Percentiles rank a stretch among this genome's conserved stretches.
These are phyloP conservation scores for Monopis laevigella DNA, from an alignment of 2,888 invertebrate genomes.

Conservation along the genomic window DNA sequence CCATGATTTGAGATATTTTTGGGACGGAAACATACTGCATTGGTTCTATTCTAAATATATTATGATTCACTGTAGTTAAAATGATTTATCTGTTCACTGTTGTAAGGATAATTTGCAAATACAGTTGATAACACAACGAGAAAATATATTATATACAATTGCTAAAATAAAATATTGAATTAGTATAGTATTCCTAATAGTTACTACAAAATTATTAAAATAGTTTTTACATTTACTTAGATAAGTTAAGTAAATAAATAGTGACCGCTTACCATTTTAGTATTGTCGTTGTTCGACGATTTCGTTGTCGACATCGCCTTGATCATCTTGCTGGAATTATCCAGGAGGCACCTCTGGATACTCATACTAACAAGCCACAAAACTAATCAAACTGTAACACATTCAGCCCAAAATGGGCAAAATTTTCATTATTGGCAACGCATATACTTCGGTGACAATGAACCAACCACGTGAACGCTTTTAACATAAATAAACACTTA, in stretches of 20 bases:
- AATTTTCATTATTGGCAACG: slow-evolving; percentile 49
- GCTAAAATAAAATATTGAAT: too few relatives aligned
- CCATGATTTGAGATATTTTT: background rate
- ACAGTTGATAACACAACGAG: background rate
- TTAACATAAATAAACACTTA: slow-evolving; percentile 11
- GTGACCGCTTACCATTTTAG: slow-evolving; percentile 48
- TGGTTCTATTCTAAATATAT: background rate
- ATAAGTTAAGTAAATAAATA: too few relatives aligned
- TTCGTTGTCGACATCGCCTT: slow-evolving; percentile 62
- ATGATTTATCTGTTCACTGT: background rate
- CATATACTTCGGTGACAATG: slow-evolving; percentile 20
- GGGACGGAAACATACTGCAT: background rate
- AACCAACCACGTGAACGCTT: slow-evolving; percentile 26
- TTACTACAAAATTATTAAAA: too few relatives aligned
- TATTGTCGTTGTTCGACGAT: slow-evolving; percentile 44
- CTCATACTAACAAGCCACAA: slow-evolving; percentile 40
- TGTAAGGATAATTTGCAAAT: background rate
- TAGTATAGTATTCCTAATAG: too few relatives aligned
- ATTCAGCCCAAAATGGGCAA: slow-evolving; percentile 29
- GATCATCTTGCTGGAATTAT: slow-evolving; percentile 63
- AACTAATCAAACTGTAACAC: slow-evolving; percentile 29
- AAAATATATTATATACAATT: background rate
- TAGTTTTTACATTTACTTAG: too few relatives aligned
- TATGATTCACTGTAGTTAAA: background rate
- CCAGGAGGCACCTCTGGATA: slow-evolving; percentile 62